Evolutionary conservation across 2,888 invertebrate species (phyloP).

Genomic region (Glyphotaelius pellucidus): DNA sequence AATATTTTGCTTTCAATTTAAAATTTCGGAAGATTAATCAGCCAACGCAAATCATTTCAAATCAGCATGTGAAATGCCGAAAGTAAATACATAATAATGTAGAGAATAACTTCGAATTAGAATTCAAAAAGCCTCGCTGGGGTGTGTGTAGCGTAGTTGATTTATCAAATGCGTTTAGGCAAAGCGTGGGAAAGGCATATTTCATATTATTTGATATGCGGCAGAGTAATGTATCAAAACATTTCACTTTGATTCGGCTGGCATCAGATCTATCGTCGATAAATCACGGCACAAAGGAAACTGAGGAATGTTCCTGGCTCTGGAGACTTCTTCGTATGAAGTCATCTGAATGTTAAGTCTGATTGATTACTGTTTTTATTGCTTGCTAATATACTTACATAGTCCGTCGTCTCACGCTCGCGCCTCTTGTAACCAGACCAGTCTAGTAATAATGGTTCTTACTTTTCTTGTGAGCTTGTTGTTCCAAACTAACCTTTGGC

Average conservation of each 20-base stretch:
- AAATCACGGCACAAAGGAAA: slow-evolving; percentile 54
- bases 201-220: slow-evolving; percentile 30
- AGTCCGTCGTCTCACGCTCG: neutral
- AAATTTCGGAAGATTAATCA: slow-evolving; percentile 33
- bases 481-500: neutral
- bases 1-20: slow-evolving; percentile 23
- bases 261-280: slow-evolving; percentile 35
- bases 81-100: neutral
- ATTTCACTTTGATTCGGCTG: slow-evolving; percentile 2
- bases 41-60: neutral
- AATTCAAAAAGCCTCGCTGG: neutral
- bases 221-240: slow-evolving; percentile 24
- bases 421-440: neutral
- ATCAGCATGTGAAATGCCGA: slow-evolving; percentile 23
- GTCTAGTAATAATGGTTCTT: neutral
- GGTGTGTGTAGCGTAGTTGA: neutral
- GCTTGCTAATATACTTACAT: slow-evolving; percentile 52
- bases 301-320: slow-evolving; percentile 37
- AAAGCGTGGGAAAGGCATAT: slow-evolving; percentile 21
- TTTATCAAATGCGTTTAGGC: neutral
- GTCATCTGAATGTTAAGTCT: slow-evolving; percentile 55
- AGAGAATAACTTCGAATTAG: too few species aligned
- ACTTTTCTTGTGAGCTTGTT: neutral
- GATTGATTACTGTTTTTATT: slow-evolving; percentile 62
- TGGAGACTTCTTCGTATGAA: slow-evolving; percentile 36